Evolutionary conservation across 1,140 invertebrate species (phyloP).

Genomic region (Drosophila lacertosa): DNA sequence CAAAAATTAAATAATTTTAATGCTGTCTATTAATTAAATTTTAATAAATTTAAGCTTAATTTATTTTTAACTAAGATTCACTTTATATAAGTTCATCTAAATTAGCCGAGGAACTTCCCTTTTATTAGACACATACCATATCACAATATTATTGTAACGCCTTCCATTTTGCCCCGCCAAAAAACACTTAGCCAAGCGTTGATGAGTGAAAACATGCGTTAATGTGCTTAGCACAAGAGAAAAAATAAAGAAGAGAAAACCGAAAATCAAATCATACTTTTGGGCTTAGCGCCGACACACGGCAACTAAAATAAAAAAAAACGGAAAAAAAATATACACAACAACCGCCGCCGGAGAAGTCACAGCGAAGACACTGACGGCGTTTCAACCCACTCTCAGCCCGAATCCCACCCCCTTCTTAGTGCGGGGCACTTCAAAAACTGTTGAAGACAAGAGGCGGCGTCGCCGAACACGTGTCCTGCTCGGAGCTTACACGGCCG

Average conservation of each 20-base stretch:
- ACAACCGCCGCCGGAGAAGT: constrained; percentile 27
- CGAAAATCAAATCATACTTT: constrained; percentile 77
- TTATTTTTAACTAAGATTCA: no score
- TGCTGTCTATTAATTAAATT: no score
- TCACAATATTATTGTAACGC: constrained; percentile 22
- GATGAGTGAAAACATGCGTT: constrained; percentile 72
- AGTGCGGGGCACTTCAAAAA: constrained; percentile 60
- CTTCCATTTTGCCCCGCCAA: constrained; percentile 4
- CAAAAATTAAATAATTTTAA: no score
- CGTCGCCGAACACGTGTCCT: constrained; percentile 71
- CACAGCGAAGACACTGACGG: constrained; percentile 18
- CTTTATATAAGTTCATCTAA: no score
- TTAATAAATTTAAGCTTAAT: no score
- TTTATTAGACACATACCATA: constrained; percentile 4
- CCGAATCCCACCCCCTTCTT: constrained; percentile 32
- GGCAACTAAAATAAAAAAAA: constrained; percentile 49
- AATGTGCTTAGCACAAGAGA: constrained; percentile 62
- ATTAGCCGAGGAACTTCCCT: background rate
- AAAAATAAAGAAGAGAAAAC: constrained; percentile 20
- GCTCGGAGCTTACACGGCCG: constrained; percentile 69
- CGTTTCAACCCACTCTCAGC: constrained; percentile 24
- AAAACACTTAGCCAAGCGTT: constrained; percentile 68
- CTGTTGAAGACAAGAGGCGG: constrained; percentile 71
- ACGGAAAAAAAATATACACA: constrained; percentile 18
- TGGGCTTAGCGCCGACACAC: constrained; percentile 59